Evolutionary conservation across 1,140 invertebrate genomes (phyloP).

Genomic region (Drosophila nebulosa): DNA sequence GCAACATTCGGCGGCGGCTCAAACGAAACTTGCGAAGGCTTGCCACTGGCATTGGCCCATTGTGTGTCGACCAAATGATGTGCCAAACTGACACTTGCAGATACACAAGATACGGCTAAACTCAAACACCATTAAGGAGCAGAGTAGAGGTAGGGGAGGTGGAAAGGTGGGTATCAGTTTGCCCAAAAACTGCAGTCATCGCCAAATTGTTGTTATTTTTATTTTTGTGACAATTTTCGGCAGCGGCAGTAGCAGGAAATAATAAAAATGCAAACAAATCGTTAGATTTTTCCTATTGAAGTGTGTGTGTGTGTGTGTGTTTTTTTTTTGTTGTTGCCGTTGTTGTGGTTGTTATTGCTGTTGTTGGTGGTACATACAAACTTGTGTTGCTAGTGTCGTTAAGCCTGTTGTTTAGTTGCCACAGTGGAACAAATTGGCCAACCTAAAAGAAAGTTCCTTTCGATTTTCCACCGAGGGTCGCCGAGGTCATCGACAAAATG

Average conservation of each 20-base stretch:
- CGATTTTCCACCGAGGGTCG: no score
- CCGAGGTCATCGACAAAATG: no score
- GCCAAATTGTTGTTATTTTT: conserved; percentile 63
- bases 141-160: background rate
- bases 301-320: conserved; percentile 45
- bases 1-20: conserved; percentile 47
- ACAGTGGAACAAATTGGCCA: conserved; percentile 26
- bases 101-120: conserved; percentile 63
- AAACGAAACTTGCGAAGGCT: conserved; percentile 49
- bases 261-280: conserved; percentile 79
- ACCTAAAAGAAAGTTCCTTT: background rate
- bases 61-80: conserved; percentile 73
- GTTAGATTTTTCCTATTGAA: conserved; percentile 72
- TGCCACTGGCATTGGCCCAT: conserved; percentile 35
- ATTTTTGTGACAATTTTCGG: conserved; percentile 72
- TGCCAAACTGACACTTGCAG: conserved; percentile 73
- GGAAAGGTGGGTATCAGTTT: conserved; percentile 2
- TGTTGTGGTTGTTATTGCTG: conserved; percentile 35
- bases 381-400: conserved; percentile 37
- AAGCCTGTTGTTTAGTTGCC: conserved; percentile 35
- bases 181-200: conserved; percentile 23
- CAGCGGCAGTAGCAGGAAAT: conserved; percentile 68
- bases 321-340: conserved; percentile 22
- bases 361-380: conserved; percentile 24
- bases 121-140: conserved; percentile 68